Conservation (phyloP, 2,888 invertebrate species). For the Amiota mariae region DNA sequence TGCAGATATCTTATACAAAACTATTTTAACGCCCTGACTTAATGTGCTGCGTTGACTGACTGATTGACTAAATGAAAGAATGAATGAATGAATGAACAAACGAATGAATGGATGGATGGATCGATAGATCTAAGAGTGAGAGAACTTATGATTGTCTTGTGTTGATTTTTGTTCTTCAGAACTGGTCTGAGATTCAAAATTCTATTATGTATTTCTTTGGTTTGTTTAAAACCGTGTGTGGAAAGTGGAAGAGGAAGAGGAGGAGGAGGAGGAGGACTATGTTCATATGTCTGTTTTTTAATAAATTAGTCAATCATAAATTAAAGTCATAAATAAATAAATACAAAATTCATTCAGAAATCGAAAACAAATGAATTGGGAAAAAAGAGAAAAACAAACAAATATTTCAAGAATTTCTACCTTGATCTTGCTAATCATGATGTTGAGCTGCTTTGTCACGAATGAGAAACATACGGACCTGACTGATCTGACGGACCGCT, state of each 20-base stretch:
- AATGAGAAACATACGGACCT: too few species aligned
- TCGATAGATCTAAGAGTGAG: conserved; percentile 2
- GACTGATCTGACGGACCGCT: too few species aligned
- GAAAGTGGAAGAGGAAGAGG: too few species aligned
- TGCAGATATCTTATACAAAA: conserved; percentile 47
- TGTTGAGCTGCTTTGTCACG: too few species aligned
- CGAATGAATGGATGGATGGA: conserved; percentile 38
- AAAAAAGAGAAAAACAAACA: background rate
- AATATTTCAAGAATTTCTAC: conserved; percentile 13
- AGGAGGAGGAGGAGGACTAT: too few species aligned
- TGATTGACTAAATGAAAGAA: conserved; percentile 38
- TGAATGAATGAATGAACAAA: background rate
- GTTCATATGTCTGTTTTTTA: background rate
- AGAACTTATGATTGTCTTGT: conserved; percentile 1
- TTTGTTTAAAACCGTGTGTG: too few species aligned
- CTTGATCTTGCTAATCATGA: background rate
- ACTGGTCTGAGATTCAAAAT: background rate
- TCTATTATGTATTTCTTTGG: too few species aligned
- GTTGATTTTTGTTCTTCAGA: background rate
- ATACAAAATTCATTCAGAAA: conserved; percentile 21
- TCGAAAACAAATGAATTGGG: background rate
- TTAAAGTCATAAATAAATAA: conserved; percentile 19
- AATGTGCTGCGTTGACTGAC: conserved; percentile 26
- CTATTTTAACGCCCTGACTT: conserved; percentile 49
- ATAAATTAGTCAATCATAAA: conserved; percentile 27